Evolutionary conservation across 2,797 vertebrate species (phyloP), one percentile per base, ranked within the genome.

Genomic region (Pseudochirops corinnae): DNA sequence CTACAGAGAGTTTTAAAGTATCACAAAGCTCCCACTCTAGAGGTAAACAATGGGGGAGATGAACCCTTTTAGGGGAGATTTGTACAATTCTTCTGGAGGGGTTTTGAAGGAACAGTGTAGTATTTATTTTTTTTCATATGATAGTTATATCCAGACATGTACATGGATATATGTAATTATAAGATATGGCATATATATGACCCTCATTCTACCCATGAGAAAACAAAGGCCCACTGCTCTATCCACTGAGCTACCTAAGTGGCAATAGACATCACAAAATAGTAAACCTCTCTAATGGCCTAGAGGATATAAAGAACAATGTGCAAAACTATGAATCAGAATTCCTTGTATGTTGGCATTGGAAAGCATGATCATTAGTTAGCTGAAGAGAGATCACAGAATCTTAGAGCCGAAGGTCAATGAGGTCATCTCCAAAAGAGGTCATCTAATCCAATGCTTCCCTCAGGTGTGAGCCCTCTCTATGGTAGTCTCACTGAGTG

Each of bases 21-120:
- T 94, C 28, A 60, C n/a, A 91, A 46, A 46, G 55, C 39, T 92
- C 93, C 94, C 53, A 53, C 92, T 93, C 94, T 74, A 67, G 60
- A 94, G 56, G 50, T 56, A 67, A 94, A 16, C 50, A 18, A 31
- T 92, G 56, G 62, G 91, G 93, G 92, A 94, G 55, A 55, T 67
- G 62, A 87, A 26, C 96, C 62, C 67, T 90, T 33, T 60, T 91
- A 56, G 55, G 39, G 39, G 21, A 82, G 18, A 82, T 18, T 46
- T 39, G 6, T 82, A 6, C 67, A 82, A 1, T 82, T 82, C 67
- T 82, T 21, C 67, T 46, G 7, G 18, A n/a, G 24, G 67, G 18
- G n/a, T 82, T 82, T 39, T 46, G 0, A 82, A 39, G 18, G 18
- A 82, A 7, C 18, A 74, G n/a, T 39, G n/a, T 21, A 74, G n/a